Percentiles rank a stretch among this genome's conserved stretches.
Conservation (phyloP, 2,797 vertebrate genomes). For the Huso huso region DNA sequence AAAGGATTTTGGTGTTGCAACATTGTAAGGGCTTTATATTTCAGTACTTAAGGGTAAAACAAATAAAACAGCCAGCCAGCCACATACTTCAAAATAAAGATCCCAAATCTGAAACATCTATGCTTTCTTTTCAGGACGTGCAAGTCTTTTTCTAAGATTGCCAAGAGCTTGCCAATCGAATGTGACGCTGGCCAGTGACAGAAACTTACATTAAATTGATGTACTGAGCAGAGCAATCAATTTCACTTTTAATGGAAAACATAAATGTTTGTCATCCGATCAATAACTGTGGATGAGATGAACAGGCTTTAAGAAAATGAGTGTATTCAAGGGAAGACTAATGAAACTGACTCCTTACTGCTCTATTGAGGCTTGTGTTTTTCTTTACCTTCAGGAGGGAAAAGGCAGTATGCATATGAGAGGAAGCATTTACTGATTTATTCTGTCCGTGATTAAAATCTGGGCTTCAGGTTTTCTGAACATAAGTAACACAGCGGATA, state of each 20-base stretch:
- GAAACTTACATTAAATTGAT: conserved; percentile 34
- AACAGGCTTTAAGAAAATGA: conserved; percentile 30
- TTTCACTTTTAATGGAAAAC: conserved; percentile 58
- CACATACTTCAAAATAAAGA: no score
- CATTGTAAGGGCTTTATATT: no score
- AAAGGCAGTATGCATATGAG: neutral
- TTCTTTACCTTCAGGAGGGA: conserved; percentile 21
- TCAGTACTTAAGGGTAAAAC: no score
- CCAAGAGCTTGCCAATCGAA: conserved; percentile 31
- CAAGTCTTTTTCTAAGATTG: conserved; percentile 15
- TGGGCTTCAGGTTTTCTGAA: no score
- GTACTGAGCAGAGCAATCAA: conserved; percentile 40
- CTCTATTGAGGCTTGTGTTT: conserved; percentile 21
- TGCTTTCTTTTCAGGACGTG: conserved; percentile 3
- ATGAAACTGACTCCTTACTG: conserved; percentile 31
- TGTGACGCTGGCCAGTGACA: conserved; percentile 38
- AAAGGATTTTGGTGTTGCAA: no score
- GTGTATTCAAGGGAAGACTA: conserved; percentile 38
- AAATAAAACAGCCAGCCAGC: no score
- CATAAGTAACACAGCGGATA: no score
- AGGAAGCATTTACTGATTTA: no score
- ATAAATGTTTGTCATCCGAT: conserved; percentile 59
- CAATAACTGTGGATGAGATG: conserved; percentile 44
- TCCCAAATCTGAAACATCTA: neutral
- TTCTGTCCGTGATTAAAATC: no score